These are phyloP conservation scores for Clunio marinus DNA, from an alignment of 2,888 invertebrate genomes.

Conservation along the genomic window DNA sequence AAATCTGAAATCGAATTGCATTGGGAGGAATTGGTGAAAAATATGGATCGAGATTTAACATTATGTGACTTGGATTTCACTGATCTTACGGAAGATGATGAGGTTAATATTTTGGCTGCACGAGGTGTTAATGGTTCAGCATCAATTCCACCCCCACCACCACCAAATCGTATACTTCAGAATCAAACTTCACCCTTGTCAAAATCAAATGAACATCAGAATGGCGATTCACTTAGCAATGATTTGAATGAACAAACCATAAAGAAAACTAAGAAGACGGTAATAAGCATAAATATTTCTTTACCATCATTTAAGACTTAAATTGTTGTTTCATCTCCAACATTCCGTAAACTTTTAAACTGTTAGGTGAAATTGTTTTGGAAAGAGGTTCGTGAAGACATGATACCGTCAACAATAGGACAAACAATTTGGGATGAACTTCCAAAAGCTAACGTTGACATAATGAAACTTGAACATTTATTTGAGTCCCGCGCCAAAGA, in stretches of 20 bases:
- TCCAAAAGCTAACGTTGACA: slow-evolving; percentile 78
- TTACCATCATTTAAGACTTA: too few relatives aligned
- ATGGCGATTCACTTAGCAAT: slow-evolving; percentile 40
- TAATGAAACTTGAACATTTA: slow-evolving; percentile 88
- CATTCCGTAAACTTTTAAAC: background rate
- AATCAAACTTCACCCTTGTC: slow-evolving; percentile 44
- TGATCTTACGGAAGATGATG: slow-evolving; percentile 84
- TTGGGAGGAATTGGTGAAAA: slow-evolving; percentile 87
- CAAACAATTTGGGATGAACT: slow-evolving; percentile 90
- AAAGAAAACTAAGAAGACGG: slow-evolving; percentile 91
- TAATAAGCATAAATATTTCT: too few relatives aligned
- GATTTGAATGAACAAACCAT: slow-evolving; percentile 53
- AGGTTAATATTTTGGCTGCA: slow-evolving; percentile 71
- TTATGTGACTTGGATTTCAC: slow-evolving; percentile 96
- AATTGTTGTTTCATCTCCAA: too few relatives aligned
- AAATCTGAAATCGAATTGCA: slow-evolving; percentile 91
- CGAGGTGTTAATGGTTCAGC: slow-evolving; percentile 62
- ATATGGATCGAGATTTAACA: slow-evolving; percentile 69
- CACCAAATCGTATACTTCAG: slow-evolving; percentile 45
- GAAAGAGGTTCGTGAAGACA: slow-evolving; percentile 81
- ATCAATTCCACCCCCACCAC: slow-evolving; percentile 76
- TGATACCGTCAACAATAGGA: slow-evolving; percentile 57
- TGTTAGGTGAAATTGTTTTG: slow-evolving; percentile 88
- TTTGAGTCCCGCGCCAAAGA: slow-evolving; percentile 97
- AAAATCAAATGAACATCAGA: background rate